These are phyloP conservation scores for Spinus pinus DNA, from an alignment of 2,797 vertebrate species.

Conservation along the genomic window DNA sequence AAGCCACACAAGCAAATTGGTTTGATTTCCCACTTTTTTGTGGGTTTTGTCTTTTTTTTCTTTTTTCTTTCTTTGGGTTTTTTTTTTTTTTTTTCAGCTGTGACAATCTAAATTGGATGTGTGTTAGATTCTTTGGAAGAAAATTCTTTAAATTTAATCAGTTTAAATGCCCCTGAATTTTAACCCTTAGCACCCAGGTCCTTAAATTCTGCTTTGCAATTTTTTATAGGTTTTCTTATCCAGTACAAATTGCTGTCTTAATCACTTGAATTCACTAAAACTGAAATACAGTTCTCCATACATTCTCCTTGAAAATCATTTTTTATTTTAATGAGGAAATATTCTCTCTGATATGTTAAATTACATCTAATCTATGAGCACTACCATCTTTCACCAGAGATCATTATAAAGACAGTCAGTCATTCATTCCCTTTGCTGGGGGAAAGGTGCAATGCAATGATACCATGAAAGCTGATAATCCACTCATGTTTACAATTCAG, in stretches of 20 bases:
- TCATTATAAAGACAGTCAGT: conserved; percentile 3
- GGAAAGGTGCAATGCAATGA: conserved; percentile 50
- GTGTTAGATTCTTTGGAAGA: not conserved
- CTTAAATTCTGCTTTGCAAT: not conserved
- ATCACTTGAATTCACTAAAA: not conserved
- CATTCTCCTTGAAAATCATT: not conserved
- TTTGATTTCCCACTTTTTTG: not conserved
- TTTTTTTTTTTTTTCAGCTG: not conserved
- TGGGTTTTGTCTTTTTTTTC: fast-evolving
- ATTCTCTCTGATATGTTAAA: not conserved
- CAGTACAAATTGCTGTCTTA: not conserved
- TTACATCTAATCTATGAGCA: conserved; percentile 2
- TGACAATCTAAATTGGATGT: not conserved
- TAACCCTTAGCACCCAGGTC: not conserved
- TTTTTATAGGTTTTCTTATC: not conserved
- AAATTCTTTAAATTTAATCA: not conserved
- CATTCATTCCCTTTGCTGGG: not conserved
- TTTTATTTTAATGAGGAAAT: not conserved
- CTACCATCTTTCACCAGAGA: not conserved
- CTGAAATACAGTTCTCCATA: not conserved
- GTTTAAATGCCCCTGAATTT: not conserved
- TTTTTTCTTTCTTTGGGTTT: no score
- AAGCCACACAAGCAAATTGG: not conserved
- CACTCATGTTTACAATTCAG: conserved; percentile 53
- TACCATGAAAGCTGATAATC: conserved; percentile 55